Evolutionary conservation across 2,113 vertebrate species (phyloP).

Genomic region (Heterochromis multidens): DNA sequence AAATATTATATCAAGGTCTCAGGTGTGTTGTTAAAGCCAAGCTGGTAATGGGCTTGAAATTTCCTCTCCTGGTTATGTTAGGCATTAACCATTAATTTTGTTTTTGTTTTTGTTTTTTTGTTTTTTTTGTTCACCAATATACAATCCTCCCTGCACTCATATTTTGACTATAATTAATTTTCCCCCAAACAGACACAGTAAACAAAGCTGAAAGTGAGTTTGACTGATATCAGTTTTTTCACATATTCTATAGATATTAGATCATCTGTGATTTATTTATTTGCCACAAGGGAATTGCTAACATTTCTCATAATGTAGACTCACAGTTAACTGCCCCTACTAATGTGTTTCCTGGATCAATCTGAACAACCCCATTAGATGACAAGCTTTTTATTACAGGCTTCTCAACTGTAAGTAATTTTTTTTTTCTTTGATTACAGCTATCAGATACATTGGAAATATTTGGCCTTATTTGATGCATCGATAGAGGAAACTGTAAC

Average conservation of each 20-base stretch:
- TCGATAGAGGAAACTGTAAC: neutral
- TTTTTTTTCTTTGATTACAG: neutral
- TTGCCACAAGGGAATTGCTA: neutral
- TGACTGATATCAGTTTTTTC: neutral
- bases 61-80: neutral
- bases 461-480: neutral
- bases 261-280: neutral
- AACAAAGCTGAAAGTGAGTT: neutral
- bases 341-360: constrained; percentile 36
- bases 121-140: neutral
- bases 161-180: neutral
- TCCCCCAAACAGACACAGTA: neutral
- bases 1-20: neutral
- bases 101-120: neutral
- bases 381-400: neutral
- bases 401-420: neutral
- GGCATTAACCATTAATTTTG: neutral
- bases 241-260: neutral
- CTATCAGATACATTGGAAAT: neutral
- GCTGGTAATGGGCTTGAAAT: neutral
- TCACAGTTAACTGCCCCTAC: neutral
- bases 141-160: neutral
- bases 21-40: neutral
- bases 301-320: neutral
- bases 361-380: constrained; percentile 1